Base-by-base conservation (phyloP, 1,140 invertebrate species). In the Hycleus cichorii region DNA sequence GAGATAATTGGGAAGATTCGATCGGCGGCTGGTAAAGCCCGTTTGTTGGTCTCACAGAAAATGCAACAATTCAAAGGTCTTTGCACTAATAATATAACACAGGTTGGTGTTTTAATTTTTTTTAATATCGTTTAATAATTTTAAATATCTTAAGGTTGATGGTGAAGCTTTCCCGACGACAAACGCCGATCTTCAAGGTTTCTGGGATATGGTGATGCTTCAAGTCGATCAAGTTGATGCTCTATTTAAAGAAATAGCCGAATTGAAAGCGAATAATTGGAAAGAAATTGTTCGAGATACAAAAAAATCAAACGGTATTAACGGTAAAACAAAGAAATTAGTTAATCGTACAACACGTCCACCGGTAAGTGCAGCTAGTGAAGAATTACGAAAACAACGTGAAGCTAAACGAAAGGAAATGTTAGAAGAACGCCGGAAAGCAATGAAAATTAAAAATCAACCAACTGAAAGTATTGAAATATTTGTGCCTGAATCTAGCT, bases 181-280 rank as follows among this genome's bases (percentile, higher is more conserved):
- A 3, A 78, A 82, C 65, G 86, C 90, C 65, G 95, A 97, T 75
- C 78, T 97, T 51, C 90, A 89, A 66, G 95, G 95, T 11, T 97
- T 97, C 76, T 97, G 94, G 94, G 95, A 97, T 74, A 95, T 97
- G 91, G 91, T 97, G 5, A 85, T 86, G 72, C 80, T 97, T 45
- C 95, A 97, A 76, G 85, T 94, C 5, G 83, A 86, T 38, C 86
- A 91, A 74, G 80, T 93, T 11, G 82, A 93, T 70, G 79, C 83
- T 5, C 77, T 90, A 55, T 95, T 92, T 72, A 76, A 83, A 5
- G 88, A 92, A 57, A 82, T 96, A 44, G 82, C 88, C 24, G 68
- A 69, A 11, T 74, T 91, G 18, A 84, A 80, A 68, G 76, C 74
- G 24, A 90, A 87, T 60, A 80, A 84, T 43, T 94, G 91, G 91